Conservation (phyloP, 2,888 invertebrate genomes). For the Eubasilissa splendida region DNA sequence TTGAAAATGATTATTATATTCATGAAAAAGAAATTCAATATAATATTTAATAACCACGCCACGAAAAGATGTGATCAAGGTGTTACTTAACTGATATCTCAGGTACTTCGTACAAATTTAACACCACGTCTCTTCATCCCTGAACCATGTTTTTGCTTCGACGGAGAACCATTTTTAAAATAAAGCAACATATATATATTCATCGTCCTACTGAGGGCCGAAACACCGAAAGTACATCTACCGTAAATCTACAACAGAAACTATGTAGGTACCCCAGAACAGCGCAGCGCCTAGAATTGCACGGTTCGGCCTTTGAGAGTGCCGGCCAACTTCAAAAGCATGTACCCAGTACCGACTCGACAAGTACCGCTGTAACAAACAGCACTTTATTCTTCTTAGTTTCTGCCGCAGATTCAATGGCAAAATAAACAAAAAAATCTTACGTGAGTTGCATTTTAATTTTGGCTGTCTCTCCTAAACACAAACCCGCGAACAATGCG, state of each 20-base stretch:
- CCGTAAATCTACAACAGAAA: background rate
- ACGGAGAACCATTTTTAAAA: background rate
- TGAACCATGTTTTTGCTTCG: too few relatives aligned
- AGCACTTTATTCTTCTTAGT: constrained; percentile 40
- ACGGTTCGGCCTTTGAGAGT: constrained; percentile 35
- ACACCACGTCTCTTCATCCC: too few relatives aligned
- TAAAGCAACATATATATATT: background rate
- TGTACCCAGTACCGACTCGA: background rate
- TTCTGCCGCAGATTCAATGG: constrained; percentile 21
- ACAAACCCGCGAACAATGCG: constrained; percentile 10
- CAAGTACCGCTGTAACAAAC: constrained; percentile 36
- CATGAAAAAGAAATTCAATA: too few relatives aligned
- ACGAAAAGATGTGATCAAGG: too few relatives aligned
- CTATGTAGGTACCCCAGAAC: background rate
- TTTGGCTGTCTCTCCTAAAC: constrained; percentile 9
- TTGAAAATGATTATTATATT: too few relatives aligned
- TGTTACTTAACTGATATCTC: too few relatives aligned
- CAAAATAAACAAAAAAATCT: constrained; percentile 35
- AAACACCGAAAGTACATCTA: background rate
- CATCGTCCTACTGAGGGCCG: background rate
- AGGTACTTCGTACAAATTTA: too few relatives aligned
- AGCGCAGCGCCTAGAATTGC: constrained; percentile 9
- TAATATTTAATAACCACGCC: too few relatives aligned
- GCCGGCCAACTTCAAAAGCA: constrained; percentile 27
- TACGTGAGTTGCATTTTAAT: constrained; percentile 43